Percentiles rank a stretch among this genome's conserved stretches.
phyloP scores from a whole-genome alignment of 1,140 invertebrate species.

The Rhyacophila brunnea region DNA sequence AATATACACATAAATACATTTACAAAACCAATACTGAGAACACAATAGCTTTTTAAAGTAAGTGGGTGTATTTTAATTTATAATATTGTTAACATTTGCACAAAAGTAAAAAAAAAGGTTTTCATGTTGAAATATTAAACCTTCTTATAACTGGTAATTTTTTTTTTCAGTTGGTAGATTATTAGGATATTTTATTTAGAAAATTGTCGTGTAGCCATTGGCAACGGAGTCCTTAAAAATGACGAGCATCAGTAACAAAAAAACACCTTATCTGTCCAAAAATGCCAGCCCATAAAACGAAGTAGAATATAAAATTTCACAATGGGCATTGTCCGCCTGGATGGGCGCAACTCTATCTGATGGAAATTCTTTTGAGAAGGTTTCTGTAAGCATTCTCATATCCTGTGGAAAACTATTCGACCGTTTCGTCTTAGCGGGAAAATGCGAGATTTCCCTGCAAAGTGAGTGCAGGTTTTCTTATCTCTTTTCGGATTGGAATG shows the following conservation, averaged over 20 bases:
- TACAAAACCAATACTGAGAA: too few relatives aligned
- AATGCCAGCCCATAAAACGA: slow-evolving; percentile 26
- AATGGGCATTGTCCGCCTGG: slow-evolving; percentile 33
- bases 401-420: slow-evolving; percentile 27
- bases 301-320: slow-evolving; percentile 33
- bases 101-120: too few relatives aligned
- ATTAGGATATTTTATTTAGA: too few relatives aligned
- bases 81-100: too few relatives aligned
- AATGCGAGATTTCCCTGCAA: not conserved
- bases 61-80: too few relatives aligned
- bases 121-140: too few relatives aligned
- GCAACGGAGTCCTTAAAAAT: too few relatives aligned
- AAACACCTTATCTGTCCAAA: slow-evolving; percentile 15
- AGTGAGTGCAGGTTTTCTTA: not conserved
- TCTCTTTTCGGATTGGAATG: not conserved
- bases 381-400: slow-evolving; percentile 10
- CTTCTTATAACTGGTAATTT: too few relatives aligned
- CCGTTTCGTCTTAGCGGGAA: slow-evolving; percentile 5
- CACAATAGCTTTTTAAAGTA: too few relatives aligned
- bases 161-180: too few relatives aligned
- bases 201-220: too few relatives aligned
- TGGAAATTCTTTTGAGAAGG: slow-evolving; percentile 26
- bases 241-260: not conserved
- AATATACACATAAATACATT: too few relatives aligned
- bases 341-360: slow-evolving; percentile 20